These are phyloP conservation scores for Drosophila kanapiae DNA, from an alignment of 1,140 invertebrate genomes.

Conservation along the genomic window DNA sequence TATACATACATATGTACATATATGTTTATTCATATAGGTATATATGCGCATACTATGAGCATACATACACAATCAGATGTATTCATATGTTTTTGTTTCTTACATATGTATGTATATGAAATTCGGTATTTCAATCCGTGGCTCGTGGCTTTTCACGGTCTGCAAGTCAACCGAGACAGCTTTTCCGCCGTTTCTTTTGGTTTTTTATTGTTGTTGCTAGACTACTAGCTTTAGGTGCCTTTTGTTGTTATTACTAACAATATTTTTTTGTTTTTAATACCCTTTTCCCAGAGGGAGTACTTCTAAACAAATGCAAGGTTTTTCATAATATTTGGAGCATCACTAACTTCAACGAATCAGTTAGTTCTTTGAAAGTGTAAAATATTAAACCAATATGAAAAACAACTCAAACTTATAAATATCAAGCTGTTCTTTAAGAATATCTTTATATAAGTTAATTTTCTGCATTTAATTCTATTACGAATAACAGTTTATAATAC, in stretches of 20 bases:
- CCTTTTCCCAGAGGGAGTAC: constrained; percentile 1
- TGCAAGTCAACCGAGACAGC: constrained; percentile 80
- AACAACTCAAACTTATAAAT: not conserved
- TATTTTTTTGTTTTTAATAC: constrained; percentile 10
- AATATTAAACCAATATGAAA: too few relatives aligned
- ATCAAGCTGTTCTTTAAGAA: not conserved
- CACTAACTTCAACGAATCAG: too few relatives aligned
- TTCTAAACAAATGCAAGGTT: not conserved
- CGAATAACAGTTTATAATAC: not conserved
- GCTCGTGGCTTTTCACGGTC: constrained; percentile 84
- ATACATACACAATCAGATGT: constrained; percentile 58
- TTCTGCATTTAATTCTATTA: not conserved
- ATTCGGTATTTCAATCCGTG: constrained; percentile 84
- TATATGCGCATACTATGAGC: not conserved
- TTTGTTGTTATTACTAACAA: constrained; percentile 36
- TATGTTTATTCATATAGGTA: constrained; percentile 27
- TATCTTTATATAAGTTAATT: not conserved
- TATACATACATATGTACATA: not conserved
- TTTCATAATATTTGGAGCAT: too few relatives aligned
- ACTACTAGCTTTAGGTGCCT: constrained; percentile 57
- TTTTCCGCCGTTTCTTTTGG: constrained; percentile 80
- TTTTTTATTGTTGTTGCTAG: constrained; percentile 31
- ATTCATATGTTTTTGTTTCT: constrained; percentile 46
- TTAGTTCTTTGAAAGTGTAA: too few relatives aligned
- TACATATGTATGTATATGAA: constrained; percentile 62